Base-by-base conservation (phyloP, 37 sponge, comb jelly and placozoan genomes). In the Agelas oroides region DNA sequence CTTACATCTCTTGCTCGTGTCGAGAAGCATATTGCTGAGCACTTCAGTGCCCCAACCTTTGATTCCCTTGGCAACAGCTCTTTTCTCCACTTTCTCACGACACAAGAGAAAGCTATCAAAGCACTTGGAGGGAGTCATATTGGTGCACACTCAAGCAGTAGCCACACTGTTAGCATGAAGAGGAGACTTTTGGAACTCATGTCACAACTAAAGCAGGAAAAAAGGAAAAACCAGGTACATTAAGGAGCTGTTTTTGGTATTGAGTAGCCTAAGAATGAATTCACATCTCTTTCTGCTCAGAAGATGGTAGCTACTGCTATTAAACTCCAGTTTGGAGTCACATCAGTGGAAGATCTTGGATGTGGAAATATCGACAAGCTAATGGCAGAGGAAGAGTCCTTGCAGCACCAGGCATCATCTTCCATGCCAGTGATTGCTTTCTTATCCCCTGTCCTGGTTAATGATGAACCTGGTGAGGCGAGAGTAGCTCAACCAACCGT, bases 291-390 rank as follows among this genome's bases (percentile, higher is more conserved):
- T 58, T 59, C 5, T 3, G 2, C 53, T 2, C 37, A 86, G 86
- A 79, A 78, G 23, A 54, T 12, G 1, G 78, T 89, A 24, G n/a
- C 76, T n/a, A 21, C 41, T 15, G 77, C 64, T 15, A n/a, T 89
- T 5, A 68, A 19, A 3, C 23, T 46, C 16, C 86, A 90, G 63
- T 85, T 84, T 71, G 62, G 81, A 2, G 82, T 80, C 32, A 6
- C 53, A 6, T 52, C 79, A 34, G 80, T 85, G 23, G 75, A 79
- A 34, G 80, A 79, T 6, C 86, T 90, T 20, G 64, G 75, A 20
- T 84, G 79, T 76, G 91, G 91, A 3, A 79, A 31, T 37, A 30
- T 90, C 52, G 76, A 90, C 52, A 84, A 84, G 35, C 86, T 90
- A 16, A 75, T 90, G 31, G 30, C 34, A 0, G 79, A 84, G 37